Conservation (phyloP, 2,888 invertebrate species). For the Dinocampus coccinellae region DNA sequence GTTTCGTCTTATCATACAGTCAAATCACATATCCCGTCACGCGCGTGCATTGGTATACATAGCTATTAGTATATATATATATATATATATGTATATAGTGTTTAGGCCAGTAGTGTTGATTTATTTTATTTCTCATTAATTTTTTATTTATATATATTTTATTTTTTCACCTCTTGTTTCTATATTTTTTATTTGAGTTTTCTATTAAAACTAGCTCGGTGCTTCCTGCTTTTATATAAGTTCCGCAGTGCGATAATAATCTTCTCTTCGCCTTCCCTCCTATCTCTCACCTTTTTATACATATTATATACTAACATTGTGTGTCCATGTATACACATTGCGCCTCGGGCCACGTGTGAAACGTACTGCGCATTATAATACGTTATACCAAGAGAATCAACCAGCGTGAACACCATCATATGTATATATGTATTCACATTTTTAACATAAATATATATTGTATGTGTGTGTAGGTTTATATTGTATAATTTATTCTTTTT, state of each 20-base stretch:
- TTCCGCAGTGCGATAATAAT: constrained; percentile 43
- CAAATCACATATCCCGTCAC: constrained; percentile 48
- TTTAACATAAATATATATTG: not conserved
- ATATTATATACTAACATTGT: constrained; percentile 16
- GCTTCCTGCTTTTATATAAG: constrained; percentile 48
- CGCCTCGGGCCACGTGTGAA: constrained; percentile 42
- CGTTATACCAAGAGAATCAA: constrained; percentile 7
- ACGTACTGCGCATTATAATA: constrained; percentile 36
- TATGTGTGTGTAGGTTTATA: constrained; percentile 19
- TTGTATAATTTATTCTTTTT: constrained; percentile 32
- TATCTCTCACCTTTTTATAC: constrained; percentile 28
- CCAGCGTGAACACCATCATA: constrained; percentile 3
- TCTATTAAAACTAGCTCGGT: constrained; percentile 24
- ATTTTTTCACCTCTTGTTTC: not conserved
- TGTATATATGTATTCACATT: not conserved
- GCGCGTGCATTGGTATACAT: constrained; percentile 31
- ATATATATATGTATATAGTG: not conserved
- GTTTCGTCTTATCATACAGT: constrained; percentile 48
- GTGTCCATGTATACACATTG: constrained; percentile 29
- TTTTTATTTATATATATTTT: constrained; percentile 14
- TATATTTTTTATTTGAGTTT: constrained; percentile 11
- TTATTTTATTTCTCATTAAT: constrained; percentile 23
- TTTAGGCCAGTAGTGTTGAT: constrained; percentile 18
- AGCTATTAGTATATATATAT: not conserved
- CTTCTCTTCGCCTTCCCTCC: constrained; percentile 37